Percentiles rank a stretch among this genome's conserved stretches.
These are phyloP conservation scores for Sarotherodon lohbergeri DNA, from an alignment of 2,113 vertebrate species.

Conservation along the genomic window DNA sequence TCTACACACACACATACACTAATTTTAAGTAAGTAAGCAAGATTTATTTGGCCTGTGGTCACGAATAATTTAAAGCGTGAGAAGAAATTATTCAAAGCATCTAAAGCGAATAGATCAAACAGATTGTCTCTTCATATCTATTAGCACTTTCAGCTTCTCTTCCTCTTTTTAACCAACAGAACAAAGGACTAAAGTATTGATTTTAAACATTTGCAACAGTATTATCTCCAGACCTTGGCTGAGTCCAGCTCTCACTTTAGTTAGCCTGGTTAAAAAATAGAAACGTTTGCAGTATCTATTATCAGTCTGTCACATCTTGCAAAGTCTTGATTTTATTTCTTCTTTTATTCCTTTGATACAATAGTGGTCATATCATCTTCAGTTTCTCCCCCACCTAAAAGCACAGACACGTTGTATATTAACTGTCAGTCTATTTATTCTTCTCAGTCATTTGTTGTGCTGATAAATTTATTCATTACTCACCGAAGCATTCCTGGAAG, in stretches of 20 bases:
- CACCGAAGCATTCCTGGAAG: slow-evolving; percentile 59
- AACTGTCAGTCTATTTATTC: fast-evolving
- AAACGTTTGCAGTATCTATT: neutral
- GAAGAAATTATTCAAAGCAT: neutral
- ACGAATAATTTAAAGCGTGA: neutral
- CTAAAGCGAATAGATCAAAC: neutral
- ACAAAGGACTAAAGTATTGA: neutral
- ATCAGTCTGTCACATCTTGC: neutral
- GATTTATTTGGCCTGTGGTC: neutral
- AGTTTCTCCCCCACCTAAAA: slow-evolving; percentile 26
- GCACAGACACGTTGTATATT: neutral
- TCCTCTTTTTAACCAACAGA: neutral
- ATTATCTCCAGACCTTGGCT: neutral
- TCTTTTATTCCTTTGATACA: neutral
- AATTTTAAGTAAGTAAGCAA: neutral
- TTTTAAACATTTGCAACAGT: neutral
- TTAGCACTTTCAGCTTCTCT: neutral
- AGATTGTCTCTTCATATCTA: neutral
- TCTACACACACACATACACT: neutral
- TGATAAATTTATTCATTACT: neutral
- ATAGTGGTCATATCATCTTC: slow-evolving; percentile 50
- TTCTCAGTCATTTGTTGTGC: neutral
- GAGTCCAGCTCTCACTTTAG: neutral
- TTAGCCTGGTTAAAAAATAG: neutral
- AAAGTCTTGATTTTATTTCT: neutral